Evolutionary conservation across 2,113 vertebrate genomes (phyloP).

Genomic region (Casuarius casuarius): DNA sequence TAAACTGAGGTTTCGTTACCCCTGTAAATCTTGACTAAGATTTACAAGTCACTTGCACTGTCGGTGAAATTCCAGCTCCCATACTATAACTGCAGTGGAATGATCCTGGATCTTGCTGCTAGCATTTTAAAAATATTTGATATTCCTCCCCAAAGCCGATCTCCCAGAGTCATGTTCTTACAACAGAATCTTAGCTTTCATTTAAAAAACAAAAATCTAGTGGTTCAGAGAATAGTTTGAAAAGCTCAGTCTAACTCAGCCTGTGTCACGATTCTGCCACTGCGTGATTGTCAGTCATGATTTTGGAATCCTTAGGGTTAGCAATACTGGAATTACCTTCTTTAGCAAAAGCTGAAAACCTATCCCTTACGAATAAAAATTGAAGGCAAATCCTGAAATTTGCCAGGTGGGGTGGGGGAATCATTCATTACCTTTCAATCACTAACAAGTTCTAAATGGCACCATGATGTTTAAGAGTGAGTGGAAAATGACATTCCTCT

Average conservation of each 20-base stretch:
- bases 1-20: constrained; percentile 34
- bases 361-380: fast-evolving
- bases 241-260: neutral
- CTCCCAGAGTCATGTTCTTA: neutral
- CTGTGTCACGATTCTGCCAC: neutral
- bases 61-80: neutral
- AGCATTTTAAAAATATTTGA: neutral
- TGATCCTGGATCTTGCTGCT: neutral
- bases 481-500: neutral
- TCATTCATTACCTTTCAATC: neutral
- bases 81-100: neutral
- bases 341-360: neutral
- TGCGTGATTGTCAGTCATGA: neutral
- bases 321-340: neutral
- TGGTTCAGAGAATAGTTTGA: neutral
- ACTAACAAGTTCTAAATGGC: neutral
- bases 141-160: neutral
- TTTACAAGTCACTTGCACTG: neutral
- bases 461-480: fast-evolving
- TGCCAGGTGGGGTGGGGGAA: neutral
- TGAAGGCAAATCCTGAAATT: neutral
- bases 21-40: neutral
- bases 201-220: neutral
- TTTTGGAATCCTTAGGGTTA: neutral
- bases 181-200: neutral